Conservation (phyloP, 2,888 invertebrate genomes). For the Melinopterus prodromus region DNA sequence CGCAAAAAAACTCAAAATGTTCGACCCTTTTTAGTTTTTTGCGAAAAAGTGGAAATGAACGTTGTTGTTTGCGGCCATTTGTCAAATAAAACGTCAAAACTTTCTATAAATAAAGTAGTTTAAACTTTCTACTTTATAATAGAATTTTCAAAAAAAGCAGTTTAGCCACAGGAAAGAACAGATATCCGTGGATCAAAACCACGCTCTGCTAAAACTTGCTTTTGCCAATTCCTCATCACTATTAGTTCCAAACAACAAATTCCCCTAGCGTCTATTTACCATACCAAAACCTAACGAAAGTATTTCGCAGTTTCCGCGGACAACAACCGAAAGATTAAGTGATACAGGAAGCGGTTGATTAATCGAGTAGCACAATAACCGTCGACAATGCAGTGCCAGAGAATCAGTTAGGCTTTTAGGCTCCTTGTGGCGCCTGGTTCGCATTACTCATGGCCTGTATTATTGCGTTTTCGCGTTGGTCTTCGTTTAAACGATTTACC, state of each 20-base stretch:
- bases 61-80: too few species aligned
- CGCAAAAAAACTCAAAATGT: too few species aligned
- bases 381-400: not conserved
- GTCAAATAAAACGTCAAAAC: too few species aligned
- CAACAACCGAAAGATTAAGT: not conserved
- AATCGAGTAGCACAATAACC: not conserved
- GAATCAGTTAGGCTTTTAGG: not conserved
- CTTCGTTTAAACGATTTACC: slow-evolving; percentile 25
- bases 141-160: too few species aligned
- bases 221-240: not conserved
- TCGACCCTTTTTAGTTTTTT: too few species aligned
- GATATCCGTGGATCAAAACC: slow-evolving; percentile 93
- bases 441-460: not conserved
- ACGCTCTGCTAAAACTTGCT: slow-evolving; percentile 72
- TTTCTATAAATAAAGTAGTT: too few species aligned
- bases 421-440: not conserved
- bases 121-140: too few species aligned
- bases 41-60: too few species aligned
- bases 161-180: slow-evolving; percentile 55
- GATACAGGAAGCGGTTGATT: not conserved
- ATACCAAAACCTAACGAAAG: too few species aligned
- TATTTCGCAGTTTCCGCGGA: not conserved
- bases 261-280: too few species aligned
- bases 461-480: not conserved
- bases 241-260: too few species aligned